Percentiles rank a stretch among this genome's conserved stretches.
phyloP scores from a whole-genome alignment of 2,113 vertebrate species.

The Monarcha castaneiventris region DNA sequence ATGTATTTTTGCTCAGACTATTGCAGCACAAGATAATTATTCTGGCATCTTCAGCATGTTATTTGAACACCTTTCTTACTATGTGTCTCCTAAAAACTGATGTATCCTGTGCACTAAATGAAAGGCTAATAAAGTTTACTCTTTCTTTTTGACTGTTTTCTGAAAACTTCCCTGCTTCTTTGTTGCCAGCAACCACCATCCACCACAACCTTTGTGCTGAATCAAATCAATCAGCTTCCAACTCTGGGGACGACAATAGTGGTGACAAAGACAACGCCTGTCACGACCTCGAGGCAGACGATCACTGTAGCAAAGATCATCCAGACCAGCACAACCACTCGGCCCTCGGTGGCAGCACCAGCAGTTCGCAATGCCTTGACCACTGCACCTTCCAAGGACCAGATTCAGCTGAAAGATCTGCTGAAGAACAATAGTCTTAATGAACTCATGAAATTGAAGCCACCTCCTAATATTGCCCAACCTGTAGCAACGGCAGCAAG shows the following conservation, averaged over 20 bases:
- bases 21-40: neutral
- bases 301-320: conserved; percentile 96
- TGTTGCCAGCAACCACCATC: conserved; percentile 87
- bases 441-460: conserved; percentile 97
- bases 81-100: neutral
- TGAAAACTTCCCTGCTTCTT: neutral
- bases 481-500: conserved; percentile 92
- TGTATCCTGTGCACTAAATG: neutral
- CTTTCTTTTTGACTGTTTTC: neutral
- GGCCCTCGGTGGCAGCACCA: conserved; percentile 73
- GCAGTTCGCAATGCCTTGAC: conserved; percentile 78
- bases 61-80: neutral
- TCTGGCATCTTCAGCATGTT: neutral
- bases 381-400: conserved; percentile 83
- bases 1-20: neutral
- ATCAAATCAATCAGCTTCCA: conserved; percentile 97
- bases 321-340: conserved; percentile 82
- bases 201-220: conserved; percentile 97
- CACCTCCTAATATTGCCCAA: conserved; percentile 92
- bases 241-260: conserved; percentile 87
- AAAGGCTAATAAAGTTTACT: neutral
- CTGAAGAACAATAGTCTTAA: conserved; percentile 92
- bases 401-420: conserved; percentile 92
- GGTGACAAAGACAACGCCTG: conserved; percentile 88
- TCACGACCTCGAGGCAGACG: conserved; percentile 88